Base-by-base conservation (phyloP, 2,113 vertebrate species). In the Lota lota region DNA sequence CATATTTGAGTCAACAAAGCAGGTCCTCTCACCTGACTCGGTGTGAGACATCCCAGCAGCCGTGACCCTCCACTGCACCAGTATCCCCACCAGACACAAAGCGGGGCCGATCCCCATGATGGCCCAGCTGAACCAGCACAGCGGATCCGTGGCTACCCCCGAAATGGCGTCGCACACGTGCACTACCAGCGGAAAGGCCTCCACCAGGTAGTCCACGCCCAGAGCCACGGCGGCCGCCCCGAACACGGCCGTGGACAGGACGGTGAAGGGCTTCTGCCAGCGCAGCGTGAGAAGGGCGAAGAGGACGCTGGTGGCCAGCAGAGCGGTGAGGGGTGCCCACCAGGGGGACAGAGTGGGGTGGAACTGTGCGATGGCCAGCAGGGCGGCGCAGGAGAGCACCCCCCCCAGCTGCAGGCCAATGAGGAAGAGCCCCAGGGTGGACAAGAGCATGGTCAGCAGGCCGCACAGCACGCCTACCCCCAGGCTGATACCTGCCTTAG, bases 71-170 rank as follows among this genome's bases (percentile, higher is more conserved):
- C 92, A 94, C 61, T 96, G 95, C 66, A 94, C 88, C 76, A 94
- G 67, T 54, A 88, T 65, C 24, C 93, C 94, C 17, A 90, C 76
- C 40, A 91, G 54, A 81, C 92, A 87, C 56, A 96, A 72, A 18
- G 75, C 64, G 3, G 92, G 93, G 90, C 90, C 94, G 60, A 91
- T 84, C 0, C 88, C 93, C 79, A 91, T 80, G 76, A 94, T 83
- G 15, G 79, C 89, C 95, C 94, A 95, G 89, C 93, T 92, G 70
- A 90, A 93, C 94, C 95, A 97, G 91, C 95, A 97, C 69, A 94
- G 83, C 5, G 81, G 86, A 22, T 76, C 78, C 0, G 83, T 81
- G 21, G 84, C 73, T 0, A 77, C 85, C 53, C 90, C 78, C 68
- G 84, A 83, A 20, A 96, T 82, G 21, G 92, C 53, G 11, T 94